Evolutionary conservation across 2,888 invertebrate genomes (phyloP), one percentile per base, ranked within the genome.

Genomic region (Napeogenes inachia): DNA sequence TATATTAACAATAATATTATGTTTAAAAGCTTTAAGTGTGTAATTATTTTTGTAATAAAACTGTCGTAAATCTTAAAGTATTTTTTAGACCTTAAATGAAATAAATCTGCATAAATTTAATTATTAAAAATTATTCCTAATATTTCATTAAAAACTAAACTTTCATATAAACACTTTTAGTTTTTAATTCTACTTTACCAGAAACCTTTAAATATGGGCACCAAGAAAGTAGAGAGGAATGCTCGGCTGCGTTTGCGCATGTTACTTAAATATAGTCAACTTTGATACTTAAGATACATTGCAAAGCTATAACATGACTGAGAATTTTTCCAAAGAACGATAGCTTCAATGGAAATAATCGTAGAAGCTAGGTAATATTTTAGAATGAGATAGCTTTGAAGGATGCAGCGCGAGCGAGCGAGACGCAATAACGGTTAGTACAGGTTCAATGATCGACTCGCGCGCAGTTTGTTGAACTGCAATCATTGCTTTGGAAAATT

Each of bases 391-490:
- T 63, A 70, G 64, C 63, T 66, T 65, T 70, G 61, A 64, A 63
- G 63, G 58, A 56, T 58, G 61, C 50, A 13, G 50, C 57, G 75
- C 38, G 85, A 69, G 78, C 64, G 79, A 88, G 77, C 68, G 78
- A 75, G 87, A 89, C 65, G 69, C 71, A 67, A 59, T 77, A 79
- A 81, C 79, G 77, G 84, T 84, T 82, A 81, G 83, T 82, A 75
- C 79, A 86, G 86, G 89, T 89, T 89, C 89, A 89, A 89, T 81
- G 89, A 81, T 87, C 89, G 86, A 80, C 84, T 87, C 85, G 77
- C 74, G 86, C 86, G 87, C 87, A 87, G 89, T 88, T 89, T 89
- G 88, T 89, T 89, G 89, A 89, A 88, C 89, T 85, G 82, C 82
- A 87, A 85, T 85, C 85, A 85, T 82, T 83, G 84, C 89, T 87